phyloP scores from a whole-genome alignment of 2,888 invertebrate genomes.

The Syrista parreyssii region DNA sequence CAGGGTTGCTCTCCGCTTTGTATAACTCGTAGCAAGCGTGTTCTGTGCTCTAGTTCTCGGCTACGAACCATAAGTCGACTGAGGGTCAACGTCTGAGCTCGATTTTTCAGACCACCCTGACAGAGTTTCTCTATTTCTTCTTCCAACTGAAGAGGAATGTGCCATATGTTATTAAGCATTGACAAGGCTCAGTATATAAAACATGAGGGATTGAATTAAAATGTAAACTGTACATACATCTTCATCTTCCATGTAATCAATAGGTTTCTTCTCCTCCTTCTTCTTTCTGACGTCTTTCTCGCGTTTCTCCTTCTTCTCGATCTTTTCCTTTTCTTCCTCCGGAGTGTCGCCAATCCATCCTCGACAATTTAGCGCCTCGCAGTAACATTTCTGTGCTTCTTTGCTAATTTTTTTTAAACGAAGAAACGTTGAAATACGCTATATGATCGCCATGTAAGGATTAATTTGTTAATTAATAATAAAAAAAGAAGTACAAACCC shows the following conservation, averaged over 20 bases:
- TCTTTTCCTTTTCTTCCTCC: slow-evolving; percentile 75
- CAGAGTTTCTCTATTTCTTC: slow-evolving; percentile 88
- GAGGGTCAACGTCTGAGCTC: slow-evolving; percentile 88
- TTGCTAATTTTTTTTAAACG: slow-evolving; percentile 71
- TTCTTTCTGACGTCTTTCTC: slow-evolving; percentile 62
- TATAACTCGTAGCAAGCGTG: slow-evolving; percentile 81
- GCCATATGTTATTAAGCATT: not conserved
- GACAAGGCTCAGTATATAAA: slow-evolving; percentile 12
- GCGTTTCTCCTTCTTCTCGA: slow-evolving; percentile 68
- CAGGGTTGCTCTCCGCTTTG: slow-evolving; percentile 85
- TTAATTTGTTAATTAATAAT: slow-evolving; percentile 6
- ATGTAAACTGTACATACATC: slow-evolving; percentile 53
- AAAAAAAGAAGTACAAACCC: slow-evolving; percentile 72
- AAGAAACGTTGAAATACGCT: not conserved
- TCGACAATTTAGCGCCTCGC: slow-evolving; percentile 88
- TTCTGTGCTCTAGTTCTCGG: slow-evolving; percentile 81
- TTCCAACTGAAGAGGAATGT: slow-evolving; percentile 73
- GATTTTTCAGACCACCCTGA: slow-evolving; percentile 85
- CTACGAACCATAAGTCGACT: slow-evolving; percentile 94
- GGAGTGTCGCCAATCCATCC: slow-evolving; percentile 96
- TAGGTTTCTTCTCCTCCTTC: slow-evolving; percentile 63
- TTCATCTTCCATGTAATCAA: slow-evolving; percentile 65
- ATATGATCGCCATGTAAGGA: not conserved
- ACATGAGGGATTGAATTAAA: not conserved
- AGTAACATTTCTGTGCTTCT: slow-evolving; percentile 96